Percentiles rank a stretch among this genome's conserved stretches.
These are phyloP conservation scores for Aethina tumida DNA, from an alignment of 1,140 invertebrate species.

Conservation along the genomic window DNA sequence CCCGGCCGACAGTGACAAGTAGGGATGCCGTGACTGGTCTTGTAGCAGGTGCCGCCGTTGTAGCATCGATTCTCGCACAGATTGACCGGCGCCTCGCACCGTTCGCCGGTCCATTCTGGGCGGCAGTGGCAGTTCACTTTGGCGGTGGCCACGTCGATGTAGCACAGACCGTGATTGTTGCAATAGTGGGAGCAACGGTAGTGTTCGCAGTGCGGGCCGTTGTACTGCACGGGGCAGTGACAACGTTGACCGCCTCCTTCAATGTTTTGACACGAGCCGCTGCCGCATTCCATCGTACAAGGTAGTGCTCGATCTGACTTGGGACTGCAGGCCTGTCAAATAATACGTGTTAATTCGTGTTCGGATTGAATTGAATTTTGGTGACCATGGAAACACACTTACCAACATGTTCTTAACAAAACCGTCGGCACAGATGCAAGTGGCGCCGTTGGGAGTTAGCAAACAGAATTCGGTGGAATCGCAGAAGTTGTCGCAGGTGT, in stretches of 20 bases:
- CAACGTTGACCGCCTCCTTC: conserved; percentile 40
- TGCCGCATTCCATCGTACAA: conserved; percentile 39
- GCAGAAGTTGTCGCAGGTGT: conserved; percentile 43
- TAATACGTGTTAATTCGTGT: too few relatives aligned
- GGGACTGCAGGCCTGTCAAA: conserved; percentile 23
- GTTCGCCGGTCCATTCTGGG: conserved; percentile 51
- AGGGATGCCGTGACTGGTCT: conserved; percentile 27
- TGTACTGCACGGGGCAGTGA: conserved; percentile 48
- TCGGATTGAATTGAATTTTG: too few relatives aligned
- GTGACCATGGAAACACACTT: conserved; percentile 12
- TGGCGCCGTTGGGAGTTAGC: conserved; percentile 37
- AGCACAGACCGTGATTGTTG: conserved; percentile 52
- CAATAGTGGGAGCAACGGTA: conserved; percentile 55
- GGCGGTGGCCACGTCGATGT: conserved; percentile 33
- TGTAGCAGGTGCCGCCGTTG: conserved; percentile 49
- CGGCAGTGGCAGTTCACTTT: conserved; percentile 50
- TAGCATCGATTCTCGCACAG: conserved; percentile 41
- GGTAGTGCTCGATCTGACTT: conserved; percentile 5
- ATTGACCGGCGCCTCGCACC: conserved; percentile 50
- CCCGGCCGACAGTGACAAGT: conserved; percentile 46
- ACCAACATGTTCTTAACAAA: conserved; percentile 32
- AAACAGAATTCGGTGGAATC: conserved; percentile 48
- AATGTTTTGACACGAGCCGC: conserved; percentile 46
- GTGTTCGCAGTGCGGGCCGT: conserved; percentile 49
- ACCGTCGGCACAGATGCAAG: conserved; percentile 60